Evolutionary conservation across 2,113 vertebrate genomes (phyloP).

Genomic region (Platanista minor): DNA sequence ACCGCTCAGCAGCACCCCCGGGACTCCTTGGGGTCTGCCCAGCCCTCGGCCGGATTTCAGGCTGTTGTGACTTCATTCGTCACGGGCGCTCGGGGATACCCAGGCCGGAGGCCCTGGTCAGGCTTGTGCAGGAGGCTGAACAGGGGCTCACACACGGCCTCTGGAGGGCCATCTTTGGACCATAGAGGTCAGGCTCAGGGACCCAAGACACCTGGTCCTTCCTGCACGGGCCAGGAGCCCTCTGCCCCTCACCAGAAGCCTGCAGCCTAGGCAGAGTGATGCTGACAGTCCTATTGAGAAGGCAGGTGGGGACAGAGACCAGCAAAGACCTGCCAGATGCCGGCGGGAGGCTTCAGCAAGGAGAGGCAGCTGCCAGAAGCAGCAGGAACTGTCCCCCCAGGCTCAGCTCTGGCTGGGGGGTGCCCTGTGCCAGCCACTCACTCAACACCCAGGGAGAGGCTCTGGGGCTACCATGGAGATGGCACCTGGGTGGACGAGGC

Average conservation of each 20-base stretch:
- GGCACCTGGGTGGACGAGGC: too few species aligned
- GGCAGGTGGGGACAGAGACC: neutral
- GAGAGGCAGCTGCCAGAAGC: too few species aligned
- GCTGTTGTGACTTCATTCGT: constrained; percentile 61
- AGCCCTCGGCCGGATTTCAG: constrained; percentile 57
- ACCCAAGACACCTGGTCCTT: neutral
- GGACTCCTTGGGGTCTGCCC: neutral
- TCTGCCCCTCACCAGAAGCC: neutral
- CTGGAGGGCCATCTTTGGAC: neutral
- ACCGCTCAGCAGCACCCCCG: neutral
- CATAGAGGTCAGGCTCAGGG: neutral
- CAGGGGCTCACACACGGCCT: neutral
- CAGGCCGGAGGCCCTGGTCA: fast-evolving
- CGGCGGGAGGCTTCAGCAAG: fast-evolving
- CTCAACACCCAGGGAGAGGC: neutral
- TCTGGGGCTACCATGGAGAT: neutral
- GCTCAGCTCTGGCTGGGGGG: neutral
- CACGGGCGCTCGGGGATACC: neutral
- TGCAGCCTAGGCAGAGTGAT: fast-evolving
- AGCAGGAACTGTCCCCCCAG: fast-evolving
- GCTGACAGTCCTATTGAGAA: neutral
- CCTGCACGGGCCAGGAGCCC: too few species aligned
- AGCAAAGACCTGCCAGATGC: neutral
- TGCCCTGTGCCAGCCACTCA: neutral
- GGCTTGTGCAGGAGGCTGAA: neutral